These are phyloP conservation scores for Eira barbara DNA, from an alignment of 2,113 vertebrate species.

Conservation along the genomic window DNA sequence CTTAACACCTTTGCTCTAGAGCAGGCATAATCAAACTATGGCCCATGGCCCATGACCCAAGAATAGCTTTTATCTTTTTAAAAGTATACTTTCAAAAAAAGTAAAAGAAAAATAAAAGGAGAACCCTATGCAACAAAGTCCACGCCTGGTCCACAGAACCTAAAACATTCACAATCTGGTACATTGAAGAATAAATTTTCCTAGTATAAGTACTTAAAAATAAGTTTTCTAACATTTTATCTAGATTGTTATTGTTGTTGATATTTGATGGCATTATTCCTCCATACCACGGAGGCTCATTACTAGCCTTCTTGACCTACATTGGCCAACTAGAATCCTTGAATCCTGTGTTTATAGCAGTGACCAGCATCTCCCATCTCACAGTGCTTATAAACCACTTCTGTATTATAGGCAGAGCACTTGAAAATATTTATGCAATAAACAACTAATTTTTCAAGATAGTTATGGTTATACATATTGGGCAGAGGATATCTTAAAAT, in stretches of 20 bases:
- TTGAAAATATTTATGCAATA: slow-evolving; percentile 69
- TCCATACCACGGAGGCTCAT: neutral
- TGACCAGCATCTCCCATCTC: neutral
- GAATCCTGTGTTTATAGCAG: neutral
- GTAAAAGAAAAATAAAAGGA: neutral
- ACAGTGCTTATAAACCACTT: slow-evolving; percentile 25
- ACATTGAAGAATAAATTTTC: neutral
- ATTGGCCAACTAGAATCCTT: neutral
- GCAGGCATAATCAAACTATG: neutral
- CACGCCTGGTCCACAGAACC: neutral
- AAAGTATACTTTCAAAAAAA: neutral
- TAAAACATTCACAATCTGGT: neutral
- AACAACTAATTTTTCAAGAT: slow-evolving; percentile 73
- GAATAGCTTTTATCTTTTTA: neutral
- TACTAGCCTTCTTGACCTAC: neutral
- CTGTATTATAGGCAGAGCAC: slow-evolving; percentile 27
- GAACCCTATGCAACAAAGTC: neutral
- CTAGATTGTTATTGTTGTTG: neutral
- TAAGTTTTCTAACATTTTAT: neutral
- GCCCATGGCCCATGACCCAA: neutral
- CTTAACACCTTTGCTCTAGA: neutral
- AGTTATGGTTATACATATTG: slow-evolving; percentile 62
- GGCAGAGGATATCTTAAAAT: slow-evolving; percentile 61
- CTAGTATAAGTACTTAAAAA: neutral
- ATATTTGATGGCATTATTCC: neutral